Base-by-base conservation (phyloP, 37 sponge, comb jelly and placozoan species). In the Trichoplax adhaerens region DNA sequence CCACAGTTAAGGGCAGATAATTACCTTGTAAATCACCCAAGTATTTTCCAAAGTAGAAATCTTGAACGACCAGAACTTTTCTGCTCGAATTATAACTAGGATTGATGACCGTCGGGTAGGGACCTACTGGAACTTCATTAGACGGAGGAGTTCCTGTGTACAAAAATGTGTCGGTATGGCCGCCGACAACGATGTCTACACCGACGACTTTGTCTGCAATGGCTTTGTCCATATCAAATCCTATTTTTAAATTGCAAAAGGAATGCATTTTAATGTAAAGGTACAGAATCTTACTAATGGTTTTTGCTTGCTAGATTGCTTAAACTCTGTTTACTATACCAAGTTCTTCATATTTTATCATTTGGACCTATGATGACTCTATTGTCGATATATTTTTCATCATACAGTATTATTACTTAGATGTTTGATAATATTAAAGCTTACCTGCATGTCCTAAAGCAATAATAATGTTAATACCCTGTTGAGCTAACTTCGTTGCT, bases 371-470 rank as follows among this genome's bases (percentile, higher is more conserved):
- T 29, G 29, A 29, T 29, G 29, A 29, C 29, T 29, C 29, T 29
- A 29, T 29, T 29, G 29, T 29, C 29, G 29, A 29, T 29, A 29
- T 29, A 29, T 29, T 29, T 29, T 29, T 29, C 29, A 29, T 29
- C 29, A 29, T 29, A 29, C 29, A 29, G 29, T 29, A 29, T 29
- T 29, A 29, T 29, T 29, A 29, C 29, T 29, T 29, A 29, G 29
- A 29, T 29, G 29, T 29, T 0, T 29, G 29, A 29, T 29, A 29
- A 29, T 29, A 29, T 29, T 29, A 29, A 29, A 29, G 29, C 29
- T 66, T 69, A 74, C 75, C 75, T n/a, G 75, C 46, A 47, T 74
- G 75, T 2, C 75, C 75, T 53, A 74, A 46, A 29, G 75, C 75
- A 4, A 74, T 66, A 63, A 74, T 74, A 5, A 74, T 65, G 54